Evolutionary conservation across 2,888 invertebrate genomes (phyloP).

Genomic region (Cetonia aurata): DNA sequence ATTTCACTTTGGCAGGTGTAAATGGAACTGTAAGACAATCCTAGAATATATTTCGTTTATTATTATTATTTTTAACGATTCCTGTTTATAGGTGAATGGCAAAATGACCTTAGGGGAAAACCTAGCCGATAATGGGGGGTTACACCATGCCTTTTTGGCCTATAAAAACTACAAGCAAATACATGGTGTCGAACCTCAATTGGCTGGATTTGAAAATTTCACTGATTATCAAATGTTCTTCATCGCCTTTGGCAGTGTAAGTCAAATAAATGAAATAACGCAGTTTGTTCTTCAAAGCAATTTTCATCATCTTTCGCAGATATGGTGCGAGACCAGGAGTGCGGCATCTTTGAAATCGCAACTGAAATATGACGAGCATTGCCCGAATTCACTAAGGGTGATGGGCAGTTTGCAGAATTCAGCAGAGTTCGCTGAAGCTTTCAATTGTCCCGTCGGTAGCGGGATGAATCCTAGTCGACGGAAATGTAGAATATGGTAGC

Average conservation of each 20-base stretch:
- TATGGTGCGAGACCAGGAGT: slow-evolving; percentile 87
- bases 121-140: slow-evolving; percentile 86
- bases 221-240: slow-evolving; percentile 83
- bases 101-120: slow-evolving; percentile 84
- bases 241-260: slow-evolving; percentile 84
- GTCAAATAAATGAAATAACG: slow-evolving; percentile 54
- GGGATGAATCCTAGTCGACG: slow-evolving; percentile 70
- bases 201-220: slow-evolving; percentile 82
- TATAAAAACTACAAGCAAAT: slow-evolving; percentile 72
- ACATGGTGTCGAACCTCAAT: slow-evolving; percentile 72
- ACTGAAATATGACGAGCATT: slow-evolving; percentile 77
- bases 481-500: slow-evolving; percentile 70
- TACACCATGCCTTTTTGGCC: slow-evolving; percentile 80
- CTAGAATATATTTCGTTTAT: slow-evolving; percentile 6
- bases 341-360: slow-evolving; percentile 74
- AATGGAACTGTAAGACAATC: slow-evolving; percentile 71
- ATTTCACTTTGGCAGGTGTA: slow-evolving; percentile 75
- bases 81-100: slow-evolving; percentile 74
- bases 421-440: slow-evolving; percentile 77
- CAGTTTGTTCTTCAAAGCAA: background rate
- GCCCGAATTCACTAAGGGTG: slow-evolving; percentile 79
- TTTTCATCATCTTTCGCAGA: slow-evolving; percentile 66
- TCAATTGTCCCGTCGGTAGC: slow-evolving; percentile 69
- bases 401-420: slow-evolving; percentile 80
- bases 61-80: background rate